Conservation (phyloP, 2,888 invertebrate species). For the Oeneis ivallda region DNA sequence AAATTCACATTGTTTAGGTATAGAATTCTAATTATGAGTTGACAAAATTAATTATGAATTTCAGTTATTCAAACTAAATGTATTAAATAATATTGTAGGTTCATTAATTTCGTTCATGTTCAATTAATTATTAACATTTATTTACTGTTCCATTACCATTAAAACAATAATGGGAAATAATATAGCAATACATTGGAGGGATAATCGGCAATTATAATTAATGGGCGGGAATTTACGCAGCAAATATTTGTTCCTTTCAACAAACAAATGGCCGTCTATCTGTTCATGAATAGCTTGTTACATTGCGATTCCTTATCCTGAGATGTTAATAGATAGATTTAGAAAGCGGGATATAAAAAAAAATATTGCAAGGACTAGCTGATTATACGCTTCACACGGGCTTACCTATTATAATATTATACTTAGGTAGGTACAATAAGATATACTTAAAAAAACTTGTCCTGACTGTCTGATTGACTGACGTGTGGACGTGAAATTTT, state of each 20-base stretch:
- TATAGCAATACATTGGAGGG: neutral
- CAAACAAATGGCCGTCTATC: neutral
- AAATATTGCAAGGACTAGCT: too few relatives aligned
- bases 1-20: too few relatives aligned
- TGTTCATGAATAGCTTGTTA: neutral
- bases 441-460: too few relatives aligned
- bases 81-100: neutral
- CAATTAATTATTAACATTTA: neutral
- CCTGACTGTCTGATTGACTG: too few relatives aligned
- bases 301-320: neutral
- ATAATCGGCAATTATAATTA: slow-evolving; percentile 17
- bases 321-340: neutral
- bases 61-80: too few relatives aligned
- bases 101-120: neutral
- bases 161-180: neutral
- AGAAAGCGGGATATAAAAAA: too few relatives aligned
- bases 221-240: neutral
- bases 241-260: slow-evolving; percentile 18
- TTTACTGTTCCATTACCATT: slow-evolving; percentile 6
- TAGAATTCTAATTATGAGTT: too few relatives aligned
- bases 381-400: too few relatives aligned
- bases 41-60: too few relatives aligned
- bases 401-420: too few relatives aligned
- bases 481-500: too few relatives aligned
- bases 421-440: too few relatives aligned